Evolutionary conservation across 1,140 invertebrate genomes (phyloP).

Genomic region (Diachasma alloeum): DNA sequence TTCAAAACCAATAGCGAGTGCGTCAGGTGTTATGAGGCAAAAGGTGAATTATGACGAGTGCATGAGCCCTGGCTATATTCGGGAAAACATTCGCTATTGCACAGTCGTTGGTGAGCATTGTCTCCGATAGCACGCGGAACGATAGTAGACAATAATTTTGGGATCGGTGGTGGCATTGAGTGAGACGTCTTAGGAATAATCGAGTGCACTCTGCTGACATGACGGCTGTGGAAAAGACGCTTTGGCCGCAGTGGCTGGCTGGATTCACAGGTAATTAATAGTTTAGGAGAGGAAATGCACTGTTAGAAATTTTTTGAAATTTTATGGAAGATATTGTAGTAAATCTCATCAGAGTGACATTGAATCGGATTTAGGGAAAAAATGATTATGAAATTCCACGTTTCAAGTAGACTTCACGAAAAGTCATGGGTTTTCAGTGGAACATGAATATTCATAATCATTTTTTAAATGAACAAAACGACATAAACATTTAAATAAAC

Average conservation of each 20-base stretch:
- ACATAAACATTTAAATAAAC: too few species aligned
- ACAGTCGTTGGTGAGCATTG: neutral
- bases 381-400: too few species aligned
- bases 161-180: too few species aligned
- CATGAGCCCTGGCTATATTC: neutral
- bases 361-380: too few species aligned
- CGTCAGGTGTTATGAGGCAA: neutral
- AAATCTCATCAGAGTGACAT: too few species aligned
- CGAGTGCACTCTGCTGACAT: neutral
- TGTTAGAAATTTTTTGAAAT: too few species aligned
- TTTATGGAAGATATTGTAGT: too few species aligned
- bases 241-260: slow-evolving; percentile 49
- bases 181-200: neutral
- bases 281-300: neutral
- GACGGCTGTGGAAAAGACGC: slow-evolving; percentile 9
- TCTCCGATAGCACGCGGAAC: neutral
- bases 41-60: neutral
- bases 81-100: neutral
- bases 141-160: too few species aligned
- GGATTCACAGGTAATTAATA: slow-evolving; percentile 37
- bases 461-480: too few species aligned
- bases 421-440: too few species aligned
- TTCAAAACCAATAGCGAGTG: neutral
- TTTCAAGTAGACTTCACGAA: too few species aligned
- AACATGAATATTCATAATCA: too few species aligned